Evolutionary conservation across 2,888 invertebrate species (phyloP), one percentile per base, ranked within the genome.

Genomic region (Amblyjoppa proteus): DNA sequence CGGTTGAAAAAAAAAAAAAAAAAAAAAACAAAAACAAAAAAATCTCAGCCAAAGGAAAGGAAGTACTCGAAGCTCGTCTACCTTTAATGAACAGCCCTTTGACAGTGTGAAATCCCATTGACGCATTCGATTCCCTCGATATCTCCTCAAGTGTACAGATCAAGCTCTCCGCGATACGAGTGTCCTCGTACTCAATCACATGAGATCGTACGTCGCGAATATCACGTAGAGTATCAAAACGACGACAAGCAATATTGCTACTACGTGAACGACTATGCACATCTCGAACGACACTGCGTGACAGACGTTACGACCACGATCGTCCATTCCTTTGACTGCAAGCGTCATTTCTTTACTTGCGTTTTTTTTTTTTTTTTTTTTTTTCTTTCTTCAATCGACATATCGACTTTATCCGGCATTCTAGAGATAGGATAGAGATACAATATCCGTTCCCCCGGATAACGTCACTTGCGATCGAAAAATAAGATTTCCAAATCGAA

Each of bases 181-280:
- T 38, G 49, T 71, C 20, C 80, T 28, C 25, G 41, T 53, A 61
- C 74, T 78, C 78, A 75, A 75, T 87, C 81, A 87, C 83, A 84
- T 71, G 56, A 87, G 77, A 82, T 86, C 75, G 85, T 87, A 87
- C 38, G 82, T 70, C 53, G 79, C 68, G 68, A 83, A 79, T 71
- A 90, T 85, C 53, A 41, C 79, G 80, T 87, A 89, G 31, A 90
- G 74, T 13, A 90, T 58, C 5, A 90, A 74, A 45, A 70, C 86
- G 31, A 71, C 41, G 20, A 85, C 74, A 71, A 89, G 53, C 69
- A 88, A 25, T 68, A 89, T 66, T 58, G 84, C 87, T n/a, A 89
- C 84, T 31, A 87, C 45, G 78, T 89, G 89, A 45, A 90, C 83
- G 80, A 88, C 56, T 58, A 87, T 86, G 85, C 91, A 91, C 91